phyloP scores from a whole-genome alignment of 2,113 vertebrate genomes.

The Podiceps cristatus region DNA sequence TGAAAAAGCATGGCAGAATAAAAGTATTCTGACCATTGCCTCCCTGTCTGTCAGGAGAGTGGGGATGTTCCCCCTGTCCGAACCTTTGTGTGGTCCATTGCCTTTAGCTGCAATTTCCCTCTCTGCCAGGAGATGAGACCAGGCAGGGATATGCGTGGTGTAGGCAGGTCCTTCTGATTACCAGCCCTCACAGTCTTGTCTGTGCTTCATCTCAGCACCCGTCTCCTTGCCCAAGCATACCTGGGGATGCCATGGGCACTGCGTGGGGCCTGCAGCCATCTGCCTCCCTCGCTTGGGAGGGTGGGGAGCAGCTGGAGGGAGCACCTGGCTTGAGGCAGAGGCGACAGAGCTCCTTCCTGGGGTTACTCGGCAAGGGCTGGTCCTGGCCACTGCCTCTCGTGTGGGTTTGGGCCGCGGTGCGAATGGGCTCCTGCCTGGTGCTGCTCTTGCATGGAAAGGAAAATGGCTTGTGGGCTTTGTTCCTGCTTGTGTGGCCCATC shows the following conservation, averaged over 20 bases:
- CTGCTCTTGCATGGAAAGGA: not conserved
- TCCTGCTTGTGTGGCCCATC: not conserved
- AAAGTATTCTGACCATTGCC: not conserved
- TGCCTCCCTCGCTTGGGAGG: accelerated
- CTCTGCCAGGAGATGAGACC: not conserved
- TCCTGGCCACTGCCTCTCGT: not conserved
- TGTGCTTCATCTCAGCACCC: not conserved
- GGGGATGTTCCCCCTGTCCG: too few species aligned
- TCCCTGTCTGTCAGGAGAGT: not conserved
- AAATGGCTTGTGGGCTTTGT: not conserved
- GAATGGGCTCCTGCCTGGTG: accelerated
- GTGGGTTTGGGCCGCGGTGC: accelerated
- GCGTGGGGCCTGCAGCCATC: not conserved
- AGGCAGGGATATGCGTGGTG: too few species aligned
- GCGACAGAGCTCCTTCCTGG: not conserved
- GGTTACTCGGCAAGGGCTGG: not conserved
- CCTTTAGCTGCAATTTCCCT: not conserved
- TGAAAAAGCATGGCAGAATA: not conserved
- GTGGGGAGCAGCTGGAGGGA: not conserved
- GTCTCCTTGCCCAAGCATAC: not conserved
- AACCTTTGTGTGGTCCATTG: accelerated
- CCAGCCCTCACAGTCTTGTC: not conserved
- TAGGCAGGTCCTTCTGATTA: not conserved
- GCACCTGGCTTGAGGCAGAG: not conserved
- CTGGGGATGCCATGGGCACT: not conserved